phyloP scores from a whole-genome alignment of 2,797 vertebrate genomes.

The Sebastes diploproa region DNA sequence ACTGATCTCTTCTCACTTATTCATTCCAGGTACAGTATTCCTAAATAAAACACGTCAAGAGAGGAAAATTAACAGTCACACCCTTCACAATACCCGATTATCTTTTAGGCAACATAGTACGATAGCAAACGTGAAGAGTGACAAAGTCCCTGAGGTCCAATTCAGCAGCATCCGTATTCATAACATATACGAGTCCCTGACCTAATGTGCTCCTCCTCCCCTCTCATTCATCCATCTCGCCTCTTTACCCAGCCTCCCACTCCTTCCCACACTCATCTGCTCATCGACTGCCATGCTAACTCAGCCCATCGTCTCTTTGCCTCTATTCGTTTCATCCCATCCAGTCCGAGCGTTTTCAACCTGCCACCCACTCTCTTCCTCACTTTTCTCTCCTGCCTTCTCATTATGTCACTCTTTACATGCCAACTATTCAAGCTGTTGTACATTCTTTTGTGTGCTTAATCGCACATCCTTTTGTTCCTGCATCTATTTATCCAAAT shows the following conservation, averaged over 20 bases:
- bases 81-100: neutral
- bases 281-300: constrained; percentile 47
- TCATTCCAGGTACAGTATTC: constrained; percentile 7
- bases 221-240: constrained; percentile 44
- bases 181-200: constrained; percentile 41
- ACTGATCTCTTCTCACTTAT: neutral
- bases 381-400: constrained; percentile 32
- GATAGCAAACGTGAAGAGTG: constrained; percentile 4
- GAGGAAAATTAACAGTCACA: neutral
- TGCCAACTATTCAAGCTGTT: constrained; percentile 44
- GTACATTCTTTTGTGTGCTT: constrained; percentile 30
- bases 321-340: constrained; percentile 43
- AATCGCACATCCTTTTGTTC: constrained; percentile 13
- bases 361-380: constrained; percentile 53
- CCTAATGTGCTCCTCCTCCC: constrained; percentile 35
- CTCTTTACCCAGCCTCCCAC: constrained; percentile 56
- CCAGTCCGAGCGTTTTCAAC: constrained; percentile 33
- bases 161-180: constrained; percentile 42
- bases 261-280: constrained; percentile 65
- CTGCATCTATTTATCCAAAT: constrained; percentile 12
- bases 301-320: constrained; percentile 47
- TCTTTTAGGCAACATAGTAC: neutral
- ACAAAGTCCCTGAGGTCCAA: constrained; percentile 8
- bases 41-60: neutral
- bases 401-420: constrained; percentile 33